Conservation (phyloP, 2,797 vertebrate genomes). For the Etheostoma perlongum region DNA sequence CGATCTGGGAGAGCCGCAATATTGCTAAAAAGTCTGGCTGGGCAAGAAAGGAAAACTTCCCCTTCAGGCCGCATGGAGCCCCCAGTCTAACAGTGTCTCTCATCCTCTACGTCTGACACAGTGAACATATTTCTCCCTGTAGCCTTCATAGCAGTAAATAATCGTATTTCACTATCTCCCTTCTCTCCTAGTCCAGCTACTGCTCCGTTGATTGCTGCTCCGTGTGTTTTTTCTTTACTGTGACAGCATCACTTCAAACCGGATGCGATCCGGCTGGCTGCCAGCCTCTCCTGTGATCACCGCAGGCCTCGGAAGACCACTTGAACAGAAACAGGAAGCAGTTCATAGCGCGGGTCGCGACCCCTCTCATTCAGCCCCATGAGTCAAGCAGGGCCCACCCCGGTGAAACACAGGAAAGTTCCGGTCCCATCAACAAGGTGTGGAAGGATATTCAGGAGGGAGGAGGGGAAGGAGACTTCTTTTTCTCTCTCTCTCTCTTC, state of each 20-base stretch:
- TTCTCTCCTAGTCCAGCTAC: conserved; percentile 60
- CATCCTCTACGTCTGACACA: conserved; percentile 21
- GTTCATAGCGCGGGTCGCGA: conserved; percentile 79
- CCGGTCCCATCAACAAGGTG: conserved; percentile 83
- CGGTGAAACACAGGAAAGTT: conserved; percentile 72
- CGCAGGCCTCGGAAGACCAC: conserved; percentile 72
- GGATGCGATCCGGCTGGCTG: conserved; percentile 60
- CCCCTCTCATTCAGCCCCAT: conserved; percentile 80
- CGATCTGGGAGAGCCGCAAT: not conserved
- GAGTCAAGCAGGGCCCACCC: conserved; percentile 83
- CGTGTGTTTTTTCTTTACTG: conserved; percentile 66
- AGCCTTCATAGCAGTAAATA: conserved; percentile 67
- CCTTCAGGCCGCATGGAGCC: conserved; percentile 10
- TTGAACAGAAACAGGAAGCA: conserved; percentile 86
- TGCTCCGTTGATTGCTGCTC: conserved; percentile 62
- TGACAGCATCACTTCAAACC: conserved; percentile 63
- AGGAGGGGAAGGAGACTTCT: conserved; percentile 36
- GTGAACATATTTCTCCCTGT: conserved; percentile 52
- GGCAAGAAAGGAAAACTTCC: not conserved
- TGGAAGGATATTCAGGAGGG: conserved; percentile 73
- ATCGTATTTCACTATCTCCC: conserved; percentile 45
- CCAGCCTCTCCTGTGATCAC: conserved; percentile 73
- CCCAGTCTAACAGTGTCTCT: not conserved
- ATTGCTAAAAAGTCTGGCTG: not conserved
- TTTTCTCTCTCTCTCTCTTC: conserved; percentile 29